Evolutionary conservation across 2,888 invertebrate genomes (phyloP), one percentile per base, ranked within the genome.

Genomic region (Drosophila helvetica): DNA sequence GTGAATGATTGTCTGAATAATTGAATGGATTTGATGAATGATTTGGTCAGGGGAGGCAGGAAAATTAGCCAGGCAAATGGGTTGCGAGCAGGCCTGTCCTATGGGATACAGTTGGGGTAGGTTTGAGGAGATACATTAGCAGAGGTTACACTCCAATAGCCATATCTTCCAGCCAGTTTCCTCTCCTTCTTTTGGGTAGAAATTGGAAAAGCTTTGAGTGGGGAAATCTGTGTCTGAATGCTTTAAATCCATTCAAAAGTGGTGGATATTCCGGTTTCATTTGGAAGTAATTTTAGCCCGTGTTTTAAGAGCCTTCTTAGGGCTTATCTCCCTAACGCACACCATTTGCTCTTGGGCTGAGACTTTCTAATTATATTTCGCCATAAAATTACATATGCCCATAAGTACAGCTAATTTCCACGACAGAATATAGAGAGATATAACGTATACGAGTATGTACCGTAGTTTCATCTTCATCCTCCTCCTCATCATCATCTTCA

Each of bases 401-500:
- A 66, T 58, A n/a, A 38, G 38, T 38, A 66, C 61, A 57, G 65
- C 56, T 46, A 53, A 45, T 72, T 59, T 45, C 52, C 46, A 47
- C 38, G 15, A 15, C 51, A 38, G 25, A 65, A 54, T 46, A 47
- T 60, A 60, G 52, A 48, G 43, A 48, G 50, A 19, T 52, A 42
- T 33, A 30, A 19, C 38, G 43, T 42, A 55, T 48, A 7, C 6
- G 25, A 7, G 25, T 27, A 64, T 76, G 54, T 90, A 90, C 90
- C 90, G 89, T 90, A 62, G 77, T 70, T 58, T 75, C 78, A 78
- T 74, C 86, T 18, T 74, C 84, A 33, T 82, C 72, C 17, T 70
- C 79, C 0, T 80, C 78, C 0, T 78, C 78, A 0, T 73, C 74
- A 0, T 68, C 77, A 2, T 74, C 77, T 6, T 72, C 76, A 6